phyloP scores from a whole-genome alignment of 1,140 invertebrate species.

The Ceratitis capitata region DNA sequence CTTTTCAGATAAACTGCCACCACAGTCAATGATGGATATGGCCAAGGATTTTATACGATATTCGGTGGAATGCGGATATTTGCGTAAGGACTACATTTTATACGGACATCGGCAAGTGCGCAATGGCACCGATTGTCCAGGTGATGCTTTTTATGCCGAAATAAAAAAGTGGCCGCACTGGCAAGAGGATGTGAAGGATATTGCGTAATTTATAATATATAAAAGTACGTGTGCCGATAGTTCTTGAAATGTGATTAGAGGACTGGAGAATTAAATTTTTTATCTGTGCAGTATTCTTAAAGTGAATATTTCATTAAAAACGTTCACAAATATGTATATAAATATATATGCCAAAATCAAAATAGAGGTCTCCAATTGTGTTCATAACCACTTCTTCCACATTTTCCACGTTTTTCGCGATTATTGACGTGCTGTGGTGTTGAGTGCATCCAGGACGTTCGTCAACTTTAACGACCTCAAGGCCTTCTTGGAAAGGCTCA shows the following conservation, averaged over 20 bases:
- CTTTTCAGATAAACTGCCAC: slow-evolving; percentile 60
- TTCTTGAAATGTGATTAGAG: background rate
- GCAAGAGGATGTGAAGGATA: slow-evolving; percentile 40
- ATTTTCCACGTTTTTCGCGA: too few species aligned
- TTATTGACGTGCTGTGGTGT: too few species aligned
- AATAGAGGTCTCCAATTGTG: background rate
- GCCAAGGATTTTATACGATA: slow-evolving; percentile 69
- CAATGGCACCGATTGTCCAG: slow-evolving; percentile 74
- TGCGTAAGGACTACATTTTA: slow-evolving; percentile 68
- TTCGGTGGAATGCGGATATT: slow-evolving; percentile 65
- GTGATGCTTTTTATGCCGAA: slow-evolving; percentile 69
- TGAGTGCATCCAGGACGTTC: too few species aligned
- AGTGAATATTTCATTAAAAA: too few species aligned
- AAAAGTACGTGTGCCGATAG: background rate
- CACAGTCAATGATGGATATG: slow-evolving; percentile 68
- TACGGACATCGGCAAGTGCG: slow-evolving; percentile 73
- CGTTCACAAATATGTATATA: background rate
- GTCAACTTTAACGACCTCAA: too few species aligned
- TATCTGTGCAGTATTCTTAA: background rate
- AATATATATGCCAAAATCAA: background rate
- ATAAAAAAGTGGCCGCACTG: slow-evolving; percentile 72
- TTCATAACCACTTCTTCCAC: too few species aligned
- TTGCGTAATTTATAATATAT: background rate
- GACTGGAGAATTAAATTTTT: background rate
- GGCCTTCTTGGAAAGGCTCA: too few species aligned